These are phyloP conservation scores for Phoeniculus purpureus DNA, from an alignment of 2,797 vertebrate species.

Conservation along the genomic window DNA sequence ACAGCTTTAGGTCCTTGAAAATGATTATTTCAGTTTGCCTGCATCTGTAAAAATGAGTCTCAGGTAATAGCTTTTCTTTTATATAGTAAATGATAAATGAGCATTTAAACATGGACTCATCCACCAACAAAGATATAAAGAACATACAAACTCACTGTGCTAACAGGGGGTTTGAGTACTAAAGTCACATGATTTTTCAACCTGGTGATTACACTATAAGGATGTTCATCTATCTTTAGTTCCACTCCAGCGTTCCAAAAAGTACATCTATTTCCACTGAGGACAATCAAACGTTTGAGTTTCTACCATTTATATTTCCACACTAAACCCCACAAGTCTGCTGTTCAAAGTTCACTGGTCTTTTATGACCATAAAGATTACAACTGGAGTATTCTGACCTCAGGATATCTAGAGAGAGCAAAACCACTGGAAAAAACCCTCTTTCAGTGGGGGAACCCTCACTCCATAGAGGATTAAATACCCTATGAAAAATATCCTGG, in stretches of 20 bases:
- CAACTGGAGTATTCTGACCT: constrained; percentile 23
- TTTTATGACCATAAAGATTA: constrained; percentile 51
- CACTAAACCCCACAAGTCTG: constrained; percentile 33
- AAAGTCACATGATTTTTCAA: constrained; percentile 80
- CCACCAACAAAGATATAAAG: constrained; percentile 79
- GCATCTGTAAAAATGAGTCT: constrained; percentile 82
- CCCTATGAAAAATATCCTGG: neutral
- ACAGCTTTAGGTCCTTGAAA: constrained; percentile 83
- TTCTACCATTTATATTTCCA: constrained; percentile 67
- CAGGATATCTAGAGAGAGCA: neutral
- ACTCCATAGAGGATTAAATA: neutral
- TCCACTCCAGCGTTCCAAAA: constrained; percentile 67
- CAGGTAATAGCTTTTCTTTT: constrained; percentile 83
- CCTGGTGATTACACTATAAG: constrained; percentile 75
- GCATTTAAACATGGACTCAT: constrained; percentile 81
- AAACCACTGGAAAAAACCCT: neutral
- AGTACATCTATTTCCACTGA: constrained; percentile 73
- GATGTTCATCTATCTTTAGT: constrained; percentile 78
- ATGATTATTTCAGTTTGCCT: constrained; percentile 82
- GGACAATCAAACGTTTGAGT: constrained; percentile 75
- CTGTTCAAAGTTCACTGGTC: constrained; percentile 50
- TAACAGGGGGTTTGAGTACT: constrained; percentile 78
- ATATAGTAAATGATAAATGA: constrained; percentile 82
- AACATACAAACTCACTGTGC: constrained; percentile 78
- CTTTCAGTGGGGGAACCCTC: neutral